These are phyloP conservation scores for Sylvia atricapilla DNA, from an alignment of 2,113 vertebrate species.

Conservation along the genomic window DNA sequence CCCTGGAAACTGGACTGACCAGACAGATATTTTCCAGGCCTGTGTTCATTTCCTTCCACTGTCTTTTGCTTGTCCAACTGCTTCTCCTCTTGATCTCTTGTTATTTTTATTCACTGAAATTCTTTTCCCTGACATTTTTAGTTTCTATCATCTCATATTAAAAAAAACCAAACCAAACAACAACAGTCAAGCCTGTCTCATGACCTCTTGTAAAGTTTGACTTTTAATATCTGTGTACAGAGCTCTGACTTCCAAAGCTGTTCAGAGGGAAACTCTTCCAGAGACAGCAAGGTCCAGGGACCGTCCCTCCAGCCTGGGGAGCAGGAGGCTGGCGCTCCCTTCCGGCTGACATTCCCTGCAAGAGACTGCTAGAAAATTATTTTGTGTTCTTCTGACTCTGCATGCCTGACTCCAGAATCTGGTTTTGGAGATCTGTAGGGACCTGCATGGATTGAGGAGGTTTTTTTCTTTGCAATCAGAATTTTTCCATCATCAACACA, in stretches of 20 bases:
- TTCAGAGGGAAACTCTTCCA: not conserved
- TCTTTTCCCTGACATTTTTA: constrained; percentile 1
- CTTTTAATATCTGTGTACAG: not conserved
- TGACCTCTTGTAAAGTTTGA: not conserved
- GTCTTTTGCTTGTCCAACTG: not conserved
- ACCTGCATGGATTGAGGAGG: rapidly evolving
- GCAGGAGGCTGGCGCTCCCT: not conserved
- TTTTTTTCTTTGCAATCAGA: not conserved
- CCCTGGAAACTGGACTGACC: not conserved
- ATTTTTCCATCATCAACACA: not conserved
- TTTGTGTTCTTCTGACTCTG: not conserved
- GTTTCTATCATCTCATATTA: not conserved
- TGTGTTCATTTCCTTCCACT: constrained; percentile 2
- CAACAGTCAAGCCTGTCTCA: not conserved
- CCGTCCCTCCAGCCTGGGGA: rapidly evolving
- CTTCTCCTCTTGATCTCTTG: not conserved
- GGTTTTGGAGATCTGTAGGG: not conserved
- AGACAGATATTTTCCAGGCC: constrained; percentile 11
- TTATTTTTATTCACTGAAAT: constrained; percentile 5
- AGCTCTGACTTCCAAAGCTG: not conserved
- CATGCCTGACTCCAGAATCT: rapidly evolving
- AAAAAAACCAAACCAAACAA: not conserved
- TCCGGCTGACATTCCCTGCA: not conserved
- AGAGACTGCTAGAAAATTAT: not conserved
- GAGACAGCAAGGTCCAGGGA: rapidly evolving